Conservation (phyloP, 92 coral and sea anemone species). For the Porites divaricata region DNA sequence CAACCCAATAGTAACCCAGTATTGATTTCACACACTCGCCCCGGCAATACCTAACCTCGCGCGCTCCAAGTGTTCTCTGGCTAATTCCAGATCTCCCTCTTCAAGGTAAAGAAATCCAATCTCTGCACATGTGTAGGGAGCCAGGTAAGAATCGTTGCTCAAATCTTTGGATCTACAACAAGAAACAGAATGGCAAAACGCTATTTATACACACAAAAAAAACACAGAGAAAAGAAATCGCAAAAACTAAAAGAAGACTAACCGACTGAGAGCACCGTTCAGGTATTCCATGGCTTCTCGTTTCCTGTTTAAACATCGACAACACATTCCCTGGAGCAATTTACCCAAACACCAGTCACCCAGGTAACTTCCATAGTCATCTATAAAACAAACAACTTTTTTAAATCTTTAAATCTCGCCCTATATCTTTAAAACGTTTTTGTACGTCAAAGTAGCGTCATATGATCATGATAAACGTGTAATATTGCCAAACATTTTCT, state of each 20-base stretch:
- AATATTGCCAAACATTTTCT: too few relatives aligned
- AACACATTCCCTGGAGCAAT: constrained; percentile 90
- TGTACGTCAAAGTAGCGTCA: too few relatives aligned
- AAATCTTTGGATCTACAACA: constrained; percentile 61
- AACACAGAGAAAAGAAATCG: not conserved
- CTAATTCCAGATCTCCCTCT: constrained; percentile 71
- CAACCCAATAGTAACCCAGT: not conserved
- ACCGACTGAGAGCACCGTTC: constrained; percentile 69
- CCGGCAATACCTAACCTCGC: constrained; percentile 57
- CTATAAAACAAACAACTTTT: not conserved
- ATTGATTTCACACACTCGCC: not conserved
- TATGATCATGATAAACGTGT: too few relatives aligned
- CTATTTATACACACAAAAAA: not conserved
- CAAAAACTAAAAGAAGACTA: not conserved
- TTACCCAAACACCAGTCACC: constrained; percentile 95
- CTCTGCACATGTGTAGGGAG: constrained; percentile 92
- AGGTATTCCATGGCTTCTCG: constrained; percentile 74
- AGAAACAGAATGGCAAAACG: not conserved
- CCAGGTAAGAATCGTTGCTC: constrained; percentile 75
- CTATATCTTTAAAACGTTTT: too few relatives aligned
- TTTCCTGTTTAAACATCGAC: constrained; percentile 70
- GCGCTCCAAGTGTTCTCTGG: constrained; percentile 78
- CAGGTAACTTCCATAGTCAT: constrained; percentile 47
- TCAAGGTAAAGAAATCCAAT: constrained; percentile 89
- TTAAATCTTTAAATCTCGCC: too few relatives aligned